Base-by-base conservation (phyloP, 2,113 vertebrate genomes). In the Climacteris rufus region DNA sequence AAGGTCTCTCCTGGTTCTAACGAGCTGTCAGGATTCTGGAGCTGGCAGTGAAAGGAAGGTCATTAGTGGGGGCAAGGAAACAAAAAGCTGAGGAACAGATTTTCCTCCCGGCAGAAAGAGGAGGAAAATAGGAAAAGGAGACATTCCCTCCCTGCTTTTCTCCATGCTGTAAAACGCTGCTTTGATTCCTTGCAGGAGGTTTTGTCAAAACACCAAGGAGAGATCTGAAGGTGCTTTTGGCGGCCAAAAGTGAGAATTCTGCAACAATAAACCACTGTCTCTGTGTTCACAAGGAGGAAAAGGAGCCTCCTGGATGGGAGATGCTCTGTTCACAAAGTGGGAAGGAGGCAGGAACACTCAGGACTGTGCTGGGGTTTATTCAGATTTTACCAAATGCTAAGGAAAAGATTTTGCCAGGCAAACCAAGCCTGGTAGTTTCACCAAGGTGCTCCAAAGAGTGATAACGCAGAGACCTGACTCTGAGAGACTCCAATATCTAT, bases 1-100 rank as follows among this genome's bases (percentile, higher is more conserved):
- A 35, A 79, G 96, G 83, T 64, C 89, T 91, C 92, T 94, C 56
- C 33, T 60, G 89, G 91, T 80, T 30, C 70, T 84, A 92, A 94
- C 13, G 20, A 95, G 95, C 89, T 94, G 93, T 87, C 93, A 91
- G 15, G 87, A 64, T 76, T 70, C 77, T 50, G 61, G 53, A 65
- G 45, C 64, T 7, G 2, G 33, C 64, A 75, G 35, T 11, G 56
- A 39, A 57, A 79, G 75, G 50, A 86, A 78, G 92, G 94, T 66
- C 92, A 75, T 15, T 7, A 18, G 76, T 74, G 47, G 66, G 92
- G 72, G 27, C 90, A 85, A 87, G 92, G 93, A 92, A 59, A 83
- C 37, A 64, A 56, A 63, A 65, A 91, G 57, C 35, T 78, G 47
- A 74, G 74, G 61, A 93, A 37, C 33, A 39, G 83, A 83, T 90